These are phyloP conservation scores for Lasiurus cinereus DNA, from an alignment of 2,113 vertebrate genomes.

Conservation along the genomic window DNA sequence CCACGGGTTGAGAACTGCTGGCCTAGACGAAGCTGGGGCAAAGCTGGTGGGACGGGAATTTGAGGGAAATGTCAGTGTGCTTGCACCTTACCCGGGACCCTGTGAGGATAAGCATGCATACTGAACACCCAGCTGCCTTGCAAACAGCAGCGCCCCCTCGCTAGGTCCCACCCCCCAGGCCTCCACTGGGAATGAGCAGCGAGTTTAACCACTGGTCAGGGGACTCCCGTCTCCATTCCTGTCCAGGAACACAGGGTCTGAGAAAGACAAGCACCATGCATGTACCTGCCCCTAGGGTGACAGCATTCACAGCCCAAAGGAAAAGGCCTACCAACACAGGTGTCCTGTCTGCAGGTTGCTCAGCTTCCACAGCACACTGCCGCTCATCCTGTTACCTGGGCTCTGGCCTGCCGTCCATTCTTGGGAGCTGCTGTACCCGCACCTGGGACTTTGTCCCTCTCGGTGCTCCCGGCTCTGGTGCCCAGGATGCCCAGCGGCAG, in stretches of 20 bases:
- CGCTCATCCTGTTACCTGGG: too few species aligned
- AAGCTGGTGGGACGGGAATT: background rate
- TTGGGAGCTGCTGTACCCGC: background rate
- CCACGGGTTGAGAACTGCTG: too few species aligned
- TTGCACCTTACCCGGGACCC: too few species aligned
- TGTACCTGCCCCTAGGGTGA: background rate
- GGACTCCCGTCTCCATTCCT: background rate
- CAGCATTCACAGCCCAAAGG: background rate
- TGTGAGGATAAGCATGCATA: too few species aligned
- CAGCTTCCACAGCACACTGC: too few species aligned
- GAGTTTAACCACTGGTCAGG: too few species aligned
- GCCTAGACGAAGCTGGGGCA: background rate
- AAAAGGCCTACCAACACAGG: background rate
- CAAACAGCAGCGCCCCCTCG: too few species aligned
- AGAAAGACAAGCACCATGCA: background rate
- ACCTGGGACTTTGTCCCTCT: background rate
- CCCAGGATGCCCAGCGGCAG: background rate
- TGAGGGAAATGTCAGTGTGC: accelerated
- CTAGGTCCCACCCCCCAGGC: too few species aligned
- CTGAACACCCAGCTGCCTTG: too few species aligned
- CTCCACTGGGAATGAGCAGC: too few species aligned
- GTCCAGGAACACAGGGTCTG: background rate
- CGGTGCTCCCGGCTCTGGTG: background rate
- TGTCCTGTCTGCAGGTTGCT: background rate
- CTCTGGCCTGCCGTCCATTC: background rate